A percentile compares a stretch with the other conserved stretches of the same genome.
phyloP scores from a whole-genome alignment of 2,797 vertebrate species.

The Sebastes diaconus region DNA sequence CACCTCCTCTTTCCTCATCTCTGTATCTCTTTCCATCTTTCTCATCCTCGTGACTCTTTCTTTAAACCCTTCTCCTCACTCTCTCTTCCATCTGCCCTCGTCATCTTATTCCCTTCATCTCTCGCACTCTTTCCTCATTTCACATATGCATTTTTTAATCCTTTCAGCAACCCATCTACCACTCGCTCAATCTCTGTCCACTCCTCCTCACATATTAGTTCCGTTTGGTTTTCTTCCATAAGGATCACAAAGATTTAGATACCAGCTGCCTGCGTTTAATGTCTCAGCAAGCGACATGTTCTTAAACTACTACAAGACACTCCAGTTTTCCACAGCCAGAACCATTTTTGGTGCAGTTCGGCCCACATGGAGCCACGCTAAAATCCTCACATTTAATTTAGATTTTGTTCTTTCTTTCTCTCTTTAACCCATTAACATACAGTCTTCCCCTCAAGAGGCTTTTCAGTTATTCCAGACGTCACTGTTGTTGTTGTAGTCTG shows the following conservation, averaged over 20 bases:
- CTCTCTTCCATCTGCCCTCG: neutral
- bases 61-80: neutral
- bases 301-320: constrained; percentile 5
- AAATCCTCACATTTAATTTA: neutral
- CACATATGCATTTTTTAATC: constrained; percentile 5
- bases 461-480: neutral
- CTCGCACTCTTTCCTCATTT: neutral
- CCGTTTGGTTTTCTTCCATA: constrained; percentile 16
- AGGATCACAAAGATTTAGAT: constrained; percentile 17
- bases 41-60: neutral
- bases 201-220: neutral
- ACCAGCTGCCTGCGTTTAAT: constrained; percentile 40
- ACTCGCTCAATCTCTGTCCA: neutral
- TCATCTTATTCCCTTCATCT: neutral
- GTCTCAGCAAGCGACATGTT: constrained; percentile 37
- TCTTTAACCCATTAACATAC: too few relatives aligned
- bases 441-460: neutral
- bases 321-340: neutral
- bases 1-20: neutral
- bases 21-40: neutral
- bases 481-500: neutral
- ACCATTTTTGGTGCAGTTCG: neutral
- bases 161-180: neutral
- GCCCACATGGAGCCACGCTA: neutral
- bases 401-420: neutral